Evolutionary conservation across 2,888 invertebrate genomes (phyloP).

Genomic region (Xylota sylvarum): DNA sequence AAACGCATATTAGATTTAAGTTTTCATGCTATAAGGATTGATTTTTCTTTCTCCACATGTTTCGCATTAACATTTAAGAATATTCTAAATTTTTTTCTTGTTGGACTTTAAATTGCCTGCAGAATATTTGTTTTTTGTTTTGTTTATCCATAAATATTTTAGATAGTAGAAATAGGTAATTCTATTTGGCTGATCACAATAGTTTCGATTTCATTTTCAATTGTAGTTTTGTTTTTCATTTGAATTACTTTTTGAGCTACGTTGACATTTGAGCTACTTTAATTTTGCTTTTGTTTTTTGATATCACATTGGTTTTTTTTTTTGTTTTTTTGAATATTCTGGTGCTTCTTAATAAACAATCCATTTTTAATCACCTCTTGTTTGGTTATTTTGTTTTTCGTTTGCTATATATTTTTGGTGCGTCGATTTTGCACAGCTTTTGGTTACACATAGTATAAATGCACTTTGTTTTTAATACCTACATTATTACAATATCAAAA

Average conservation of each 20-base stretch:
- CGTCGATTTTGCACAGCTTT: constrained; percentile 66
- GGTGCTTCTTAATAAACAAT: constrained; percentile 18
- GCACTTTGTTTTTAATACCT: constrained; percentile 74
- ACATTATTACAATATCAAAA: constrained; percentile 72
- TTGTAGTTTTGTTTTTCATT: constrained; percentile 22
- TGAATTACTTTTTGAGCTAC: constrained; percentile 69
- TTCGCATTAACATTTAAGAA: constrained; percentile 39
- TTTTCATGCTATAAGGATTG: constrained; percentile 24
- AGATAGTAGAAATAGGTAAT: constrained; percentile 63
- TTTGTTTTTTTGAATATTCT: constrained; percentile 32
- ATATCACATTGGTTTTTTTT: constrained; percentile 67
- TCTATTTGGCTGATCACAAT: constrained; percentile 74
- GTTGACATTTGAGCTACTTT: constrained; percentile 75
- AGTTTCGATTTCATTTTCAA: constrained; percentile 68
- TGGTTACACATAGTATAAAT: constrained; percentile 70
- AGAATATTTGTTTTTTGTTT: constrained; percentile 22
- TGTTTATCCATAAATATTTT: constrained; percentile 46
- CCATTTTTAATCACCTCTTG: constrained; percentile 20
- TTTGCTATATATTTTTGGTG: constrained; percentile 59
- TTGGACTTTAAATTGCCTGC: constrained; percentile 50
- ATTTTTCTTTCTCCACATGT: constrained; percentile 19
- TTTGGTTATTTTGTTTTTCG: constrained; percentile 19
- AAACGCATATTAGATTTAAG: constrained; percentile 65
- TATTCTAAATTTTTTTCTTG: constrained; percentile 34
- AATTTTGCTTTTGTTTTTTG: constrained; percentile 32